A percentile compares a stretch with the other conserved stretches of the same genome.
Evolutionary conservation across 2,797 vertebrate genomes (phyloP).

Genomic region (Phrynocephalus guinanensis): DNA sequence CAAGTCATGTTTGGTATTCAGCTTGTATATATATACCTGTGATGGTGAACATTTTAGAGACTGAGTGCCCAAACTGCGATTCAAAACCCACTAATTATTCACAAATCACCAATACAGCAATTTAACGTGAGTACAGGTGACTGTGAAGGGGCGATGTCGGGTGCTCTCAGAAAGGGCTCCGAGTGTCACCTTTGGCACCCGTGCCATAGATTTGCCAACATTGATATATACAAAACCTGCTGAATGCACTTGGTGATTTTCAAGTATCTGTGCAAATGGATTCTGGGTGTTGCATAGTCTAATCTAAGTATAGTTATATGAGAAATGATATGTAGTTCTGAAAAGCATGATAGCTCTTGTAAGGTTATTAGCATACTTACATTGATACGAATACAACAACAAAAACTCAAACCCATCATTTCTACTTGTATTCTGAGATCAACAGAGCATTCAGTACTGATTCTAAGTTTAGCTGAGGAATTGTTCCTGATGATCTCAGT

Average conservation of each 20-base stretch:
- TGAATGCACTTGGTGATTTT: not conserved
- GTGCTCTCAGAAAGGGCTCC: too few relatives aligned
- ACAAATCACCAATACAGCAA: too few relatives aligned
- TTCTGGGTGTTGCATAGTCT: constrained; percentile 3
- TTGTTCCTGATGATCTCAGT: not conserved
- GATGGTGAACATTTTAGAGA: too few relatives aligned
- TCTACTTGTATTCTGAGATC: constrained; percentile 34
- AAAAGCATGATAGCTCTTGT: not conserved
- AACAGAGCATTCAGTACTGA: not conserved
- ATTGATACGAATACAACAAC: not conserved
- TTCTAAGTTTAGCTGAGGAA: not conserved
- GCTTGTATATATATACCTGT: constrained; percentile 15
- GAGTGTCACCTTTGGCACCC: too few relatives aligned
- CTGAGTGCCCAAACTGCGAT: too few relatives aligned
- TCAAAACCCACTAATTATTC: too few relatives aligned
- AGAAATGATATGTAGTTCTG: not conserved
- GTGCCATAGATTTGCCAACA: too few relatives aligned
- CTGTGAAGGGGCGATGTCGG: too few relatives aligned
- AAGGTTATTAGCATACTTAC: not conserved
- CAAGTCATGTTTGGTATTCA: constrained; percentile 35
- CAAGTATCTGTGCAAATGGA: constrained; percentile 18
- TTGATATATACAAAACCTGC: too few relatives aligned
- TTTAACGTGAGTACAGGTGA: too few relatives aligned
- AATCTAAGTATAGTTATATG: not conserved
- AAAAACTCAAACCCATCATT: not conserved